Conservation (phyloP, 64 coral and sea anemone species). For the Montipora cactus region DNA sequence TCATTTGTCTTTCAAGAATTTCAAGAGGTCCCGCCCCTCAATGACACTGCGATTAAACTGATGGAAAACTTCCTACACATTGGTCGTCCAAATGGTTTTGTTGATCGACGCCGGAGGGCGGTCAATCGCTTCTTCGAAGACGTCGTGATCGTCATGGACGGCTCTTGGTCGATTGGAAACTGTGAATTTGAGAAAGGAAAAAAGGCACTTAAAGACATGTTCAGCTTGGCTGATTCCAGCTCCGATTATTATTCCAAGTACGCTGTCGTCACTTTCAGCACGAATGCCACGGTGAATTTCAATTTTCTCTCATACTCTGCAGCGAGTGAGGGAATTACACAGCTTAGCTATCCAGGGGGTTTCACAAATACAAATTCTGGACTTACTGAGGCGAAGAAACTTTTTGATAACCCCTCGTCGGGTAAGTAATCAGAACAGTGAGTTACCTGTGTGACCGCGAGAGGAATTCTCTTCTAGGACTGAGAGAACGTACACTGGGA, state of each 20-base stretch:
- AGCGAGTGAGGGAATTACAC: neutral
- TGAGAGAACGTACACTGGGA: too few species aligned
- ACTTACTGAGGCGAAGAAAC: slow-evolving; percentile 15
- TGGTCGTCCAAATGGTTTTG: neutral
- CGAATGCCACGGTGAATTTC: slow-evolving; percentile 19
- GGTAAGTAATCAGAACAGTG: neutral
- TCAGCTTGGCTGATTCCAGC: neutral
- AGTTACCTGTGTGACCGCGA: too few species aligned
- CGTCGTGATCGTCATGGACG: slow-evolving; percentile 44
- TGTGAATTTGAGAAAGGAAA: slow-evolving; percentile 44
- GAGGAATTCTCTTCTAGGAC: too few species aligned
- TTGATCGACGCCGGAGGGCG: neutral
- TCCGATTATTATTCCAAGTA: neutral
- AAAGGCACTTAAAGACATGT: slow-evolving; percentile 13
- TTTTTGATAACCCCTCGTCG: slow-evolving; percentile 9
- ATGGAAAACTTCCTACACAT: neutral
- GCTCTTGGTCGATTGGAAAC: slow-evolving; percentile 20
- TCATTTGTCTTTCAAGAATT: too few species aligned
- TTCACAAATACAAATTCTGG: slow-evolving; percentile 38
- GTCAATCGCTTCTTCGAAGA: neutral
- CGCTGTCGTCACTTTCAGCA: slow-evolving; percentile 30
- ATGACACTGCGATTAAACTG: too few species aligned
- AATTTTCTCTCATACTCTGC: slow-evolving; percentile 21
- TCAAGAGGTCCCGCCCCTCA: too few species aligned
- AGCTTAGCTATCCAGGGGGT: neutral